Evolutionary conservation across 2,797 vertebrate genomes (phyloP).

Genomic region (Schizopygopsis pylzovi): DNA sequence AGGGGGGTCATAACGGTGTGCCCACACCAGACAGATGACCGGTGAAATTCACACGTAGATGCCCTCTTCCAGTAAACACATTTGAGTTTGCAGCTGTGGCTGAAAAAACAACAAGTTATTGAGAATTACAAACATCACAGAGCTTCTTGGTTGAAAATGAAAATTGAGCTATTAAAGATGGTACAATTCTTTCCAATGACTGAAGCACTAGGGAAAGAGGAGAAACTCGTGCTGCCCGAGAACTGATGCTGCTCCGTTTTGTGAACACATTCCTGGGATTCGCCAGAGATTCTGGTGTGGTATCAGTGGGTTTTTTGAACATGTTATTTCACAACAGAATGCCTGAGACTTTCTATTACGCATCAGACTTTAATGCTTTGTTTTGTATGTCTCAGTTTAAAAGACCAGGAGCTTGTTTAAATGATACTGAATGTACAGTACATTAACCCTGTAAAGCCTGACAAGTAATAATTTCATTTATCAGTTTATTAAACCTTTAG

Average conservation of each 20-base stretch:
- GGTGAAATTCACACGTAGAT: slow-evolving; percentile 11
- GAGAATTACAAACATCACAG: slow-evolving; percentile 16
- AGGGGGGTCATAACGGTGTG: not conserved
- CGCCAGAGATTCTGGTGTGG: slow-evolving; percentile 27
- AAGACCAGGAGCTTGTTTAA: not conserved
- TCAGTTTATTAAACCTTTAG: not conserved
- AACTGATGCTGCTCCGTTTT: slow-evolving; percentile 1
- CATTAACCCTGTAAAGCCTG: not conserved
- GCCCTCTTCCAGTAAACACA: slow-evolving; percentile 47
- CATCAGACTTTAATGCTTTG: slow-evolving; percentile 7
- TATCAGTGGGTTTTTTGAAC: slow-evolving; percentile 35
- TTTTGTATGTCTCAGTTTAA: not conserved
- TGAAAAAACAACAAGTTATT: not conserved
- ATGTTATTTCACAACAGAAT: slow-evolving; percentile 16
- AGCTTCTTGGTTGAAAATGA: not conserved
- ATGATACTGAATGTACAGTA: not conserved
- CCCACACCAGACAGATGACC: slow-evolving; percentile 23
- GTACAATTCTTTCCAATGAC: not conserved
- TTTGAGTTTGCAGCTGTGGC: slow-evolving; percentile 42
- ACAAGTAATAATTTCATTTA: not conserved
- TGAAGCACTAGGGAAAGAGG: slow-evolving; percentile 2
- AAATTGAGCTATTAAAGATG: not conserved
- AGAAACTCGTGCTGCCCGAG: not conserved
- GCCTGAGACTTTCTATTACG: not conserved
- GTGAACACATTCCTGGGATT: slow-evolving; percentile 27